Conservation (phyloP, 2,888 invertebrate species). For the Stomorhina lunata region DNA sequence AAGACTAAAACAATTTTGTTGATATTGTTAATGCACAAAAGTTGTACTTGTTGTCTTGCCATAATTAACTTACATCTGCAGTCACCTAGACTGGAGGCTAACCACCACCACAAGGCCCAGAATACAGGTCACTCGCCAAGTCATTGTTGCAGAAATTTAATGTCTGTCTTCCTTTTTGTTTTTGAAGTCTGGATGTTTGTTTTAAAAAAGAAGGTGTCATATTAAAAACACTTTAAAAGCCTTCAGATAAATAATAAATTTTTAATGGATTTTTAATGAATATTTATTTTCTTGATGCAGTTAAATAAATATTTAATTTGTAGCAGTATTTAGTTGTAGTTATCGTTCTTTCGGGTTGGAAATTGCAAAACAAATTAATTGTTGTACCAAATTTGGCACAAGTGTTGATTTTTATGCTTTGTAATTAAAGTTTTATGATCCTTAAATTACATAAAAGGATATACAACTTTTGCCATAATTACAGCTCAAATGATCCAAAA, state of each 20-base stretch:
- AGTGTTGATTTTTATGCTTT: neutral
- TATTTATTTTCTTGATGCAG: constrained; percentile 18
- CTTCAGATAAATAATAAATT: neutral
- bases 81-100: neutral
- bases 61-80: constrained; percentile 28
- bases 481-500: too few relatives aligned
- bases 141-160: constrained; percentile 8
- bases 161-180: neutral
- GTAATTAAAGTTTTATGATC: neutral
- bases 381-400: neutral
- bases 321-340: neutral
- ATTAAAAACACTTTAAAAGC: constrained; percentile 38
- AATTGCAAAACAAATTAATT: constrained; percentile 19
- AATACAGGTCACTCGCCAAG: neutral
- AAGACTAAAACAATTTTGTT: constrained; percentile 42
- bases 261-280: constrained; percentile 56
- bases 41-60: constrained; percentile 52
- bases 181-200: constrained; percentile 20
- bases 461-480: too few relatives aligned
- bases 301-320: neutral
- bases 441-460: too few relatives aligned
- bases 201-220: constrained; percentile 46
- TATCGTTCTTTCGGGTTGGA: neutral
- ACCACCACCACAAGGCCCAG: neutral
- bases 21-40: constrained; percentile 53